Evolutionary conservation across 2,888 invertebrate genomes (phyloP).

Genomic region (Stenoptilia bipunctidactyla): DNA sequence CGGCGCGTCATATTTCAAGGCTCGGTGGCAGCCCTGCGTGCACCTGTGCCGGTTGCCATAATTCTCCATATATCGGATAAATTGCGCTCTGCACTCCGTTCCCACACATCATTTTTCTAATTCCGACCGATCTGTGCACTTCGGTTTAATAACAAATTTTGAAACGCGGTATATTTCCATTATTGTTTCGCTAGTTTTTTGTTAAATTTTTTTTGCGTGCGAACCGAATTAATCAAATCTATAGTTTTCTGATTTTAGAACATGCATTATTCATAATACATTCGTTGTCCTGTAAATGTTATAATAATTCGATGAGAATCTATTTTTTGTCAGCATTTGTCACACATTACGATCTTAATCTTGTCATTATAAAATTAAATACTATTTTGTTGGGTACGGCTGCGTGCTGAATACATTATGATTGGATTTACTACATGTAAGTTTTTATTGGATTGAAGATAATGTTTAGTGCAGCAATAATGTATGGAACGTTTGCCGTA

Average conservation of each 20-base stretch:
- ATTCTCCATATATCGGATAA: conserved; percentile 50
- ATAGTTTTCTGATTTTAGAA: neutral
- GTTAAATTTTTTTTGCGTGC: neutral
- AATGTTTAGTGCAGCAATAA: conserved; percentile 1
- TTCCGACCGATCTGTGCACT: conserved; percentile 40
- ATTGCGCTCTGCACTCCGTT: conserved; percentile 47
- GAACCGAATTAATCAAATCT: neutral
- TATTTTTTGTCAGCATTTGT: neutral
- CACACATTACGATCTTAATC: neutral
- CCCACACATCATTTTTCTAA: conserved; percentile 65
- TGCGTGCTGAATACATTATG: too few relatives aligned
- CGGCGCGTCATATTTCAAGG: conserved; percentile 1
- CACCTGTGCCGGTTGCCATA: conserved; percentile 47
- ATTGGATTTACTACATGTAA: too few relatives aligned
- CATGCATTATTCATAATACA: neutral
- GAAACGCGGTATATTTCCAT: too few relatives aligned
- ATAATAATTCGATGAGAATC: neutral
- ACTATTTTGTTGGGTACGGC: too few relatives aligned
- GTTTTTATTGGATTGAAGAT: too few relatives aligned
- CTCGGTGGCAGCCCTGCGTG: conserved; percentile 31
- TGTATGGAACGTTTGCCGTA: conserved; percentile 18
- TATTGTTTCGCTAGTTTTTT: too few relatives aligned
- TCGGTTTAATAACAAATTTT: conserved; percentile 21
- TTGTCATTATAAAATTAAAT: neutral
- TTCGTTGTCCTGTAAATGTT: neutral